A percentile compares a stretch with the other conserved stretches of the same genome.
Evolutionary conservation across 1,140 invertebrate species (phyloP).

Genomic region (Bathynomus jamesi): DNA sequence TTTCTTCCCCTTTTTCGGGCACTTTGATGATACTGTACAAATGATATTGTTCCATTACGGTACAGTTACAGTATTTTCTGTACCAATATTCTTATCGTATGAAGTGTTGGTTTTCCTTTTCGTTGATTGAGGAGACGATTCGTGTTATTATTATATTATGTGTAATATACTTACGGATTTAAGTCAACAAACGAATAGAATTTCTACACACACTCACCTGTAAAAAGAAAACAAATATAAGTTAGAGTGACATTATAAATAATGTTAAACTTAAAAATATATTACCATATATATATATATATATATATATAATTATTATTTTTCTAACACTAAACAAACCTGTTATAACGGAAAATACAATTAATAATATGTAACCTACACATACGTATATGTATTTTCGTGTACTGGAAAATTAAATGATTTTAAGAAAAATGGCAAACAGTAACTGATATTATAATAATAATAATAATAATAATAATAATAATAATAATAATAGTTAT

Average conservation of each 20-base stretch:
- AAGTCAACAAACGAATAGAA: not conserved
- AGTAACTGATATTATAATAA: not conserved
- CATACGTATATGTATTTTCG: not conserved
- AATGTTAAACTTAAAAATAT: not conserved
- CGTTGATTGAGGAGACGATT: no score
- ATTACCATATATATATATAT: not conserved
- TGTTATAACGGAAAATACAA: no score
- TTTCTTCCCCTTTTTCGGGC: no score
- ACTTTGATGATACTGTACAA: no score
- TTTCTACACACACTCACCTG: conserved; percentile 1
- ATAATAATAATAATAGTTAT: not conserved
- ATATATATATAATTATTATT: not conserved
- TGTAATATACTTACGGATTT: not conserved
- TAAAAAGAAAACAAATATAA: not conserved
- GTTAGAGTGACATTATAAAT: not conserved
- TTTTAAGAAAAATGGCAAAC: not conserved
- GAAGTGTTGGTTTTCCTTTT: no score
- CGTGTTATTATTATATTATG: no score
- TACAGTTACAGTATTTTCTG: no score
- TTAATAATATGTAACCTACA: not conserved
- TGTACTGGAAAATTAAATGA: not conserved
- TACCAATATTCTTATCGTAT: no score
- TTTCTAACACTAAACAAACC: not conserved
- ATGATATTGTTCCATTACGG: no score
- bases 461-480: not conserved